These are phyloP conservation scores for Pseudoips prasinana DNA, from an alignment of 2,888 invertebrate species.

Conservation along the genomic window DNA sequence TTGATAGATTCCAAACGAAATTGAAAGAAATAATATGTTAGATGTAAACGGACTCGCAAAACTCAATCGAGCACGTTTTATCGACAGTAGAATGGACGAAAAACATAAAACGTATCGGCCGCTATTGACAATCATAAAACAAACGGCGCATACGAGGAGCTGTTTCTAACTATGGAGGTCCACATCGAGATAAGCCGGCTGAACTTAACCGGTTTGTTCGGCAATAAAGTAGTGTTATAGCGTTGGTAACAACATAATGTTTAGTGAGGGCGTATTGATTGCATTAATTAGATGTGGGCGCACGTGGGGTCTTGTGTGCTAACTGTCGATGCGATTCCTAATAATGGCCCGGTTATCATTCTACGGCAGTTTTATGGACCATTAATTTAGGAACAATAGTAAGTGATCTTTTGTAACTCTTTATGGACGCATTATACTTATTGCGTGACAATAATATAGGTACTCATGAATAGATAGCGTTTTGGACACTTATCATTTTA, in stretches of 20 bases:
- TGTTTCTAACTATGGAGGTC: constrained; percentile 34
- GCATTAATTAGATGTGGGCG: constrained; percentile 79
- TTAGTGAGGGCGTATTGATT: constrained; percentile 72
- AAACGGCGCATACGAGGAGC: constrained; percentile 26
- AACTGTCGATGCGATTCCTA: constrained; percentile 58
- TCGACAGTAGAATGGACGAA: constrained; percentile 24
- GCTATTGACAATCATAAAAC: constrained; percentile 30
- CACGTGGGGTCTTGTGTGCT: constrained; percentile 73
- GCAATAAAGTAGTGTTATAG: constrained; percentile 62
- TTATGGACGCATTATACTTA: constrained; percentile 44
- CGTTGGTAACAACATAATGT: constrained; percentile 67
- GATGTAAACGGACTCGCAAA: constrained; percentile 16
- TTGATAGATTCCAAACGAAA: constrained; percentile 17
- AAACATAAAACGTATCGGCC: constrained; percentile 28
- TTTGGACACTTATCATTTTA: constrained; percentile 31
- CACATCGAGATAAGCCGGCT: constrained; percentile 39
- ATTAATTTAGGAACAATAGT: constrained; percentile 70
- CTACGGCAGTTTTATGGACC: constrained; percentile 58
- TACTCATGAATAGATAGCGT: constrained; percentile 33
- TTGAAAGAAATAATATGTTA: constrained; percentile 9
- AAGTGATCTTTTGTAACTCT: constrained; percentile 48
- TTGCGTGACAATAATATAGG: constrained; percentile 23
- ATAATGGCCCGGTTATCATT: constrained; percentile 61
- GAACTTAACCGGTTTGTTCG: constrained; percentile 43
- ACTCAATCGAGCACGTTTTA: constrained; percentile 17